Base-by-base conservation (phyloP, 2,113 vertebrate species). In the Bagarius yarrelli region DNA sequence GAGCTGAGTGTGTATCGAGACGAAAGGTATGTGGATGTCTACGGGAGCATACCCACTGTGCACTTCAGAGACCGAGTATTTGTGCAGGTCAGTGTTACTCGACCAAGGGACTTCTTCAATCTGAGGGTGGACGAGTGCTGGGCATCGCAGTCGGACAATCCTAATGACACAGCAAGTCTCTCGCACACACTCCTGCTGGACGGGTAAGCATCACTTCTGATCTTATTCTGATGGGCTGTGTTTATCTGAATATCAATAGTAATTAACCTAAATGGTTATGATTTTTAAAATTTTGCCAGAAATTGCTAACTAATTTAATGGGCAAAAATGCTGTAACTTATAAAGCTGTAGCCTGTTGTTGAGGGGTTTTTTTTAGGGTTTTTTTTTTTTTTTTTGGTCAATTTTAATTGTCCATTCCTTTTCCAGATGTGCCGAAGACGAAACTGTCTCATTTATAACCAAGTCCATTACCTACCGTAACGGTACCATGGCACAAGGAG, bases 51-150 rank as follows among this genome's bases (percentile, higher is more conserved):
- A 8, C 92, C 93, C 11, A 87, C 84, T 18, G 85, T 94, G 4
- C 90, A 91, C 18, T 91, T 93, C 3, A 5, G 86, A 30, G 87
- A 91, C 78, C 87, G 87, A 85, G 91, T 93, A n/a, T 92, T 86
- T 5, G 89, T 94, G 0, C 91, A 92, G 89, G 83, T 93, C 79
- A 55, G 71, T 0, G 89, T 92, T 55, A 86, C 81, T 0, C 87
- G 90, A 64, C 92, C 91, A 1, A 87, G 82, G 30, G 91, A 90
- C 16, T 89, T 89, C 76, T 94, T 94, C 80, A 79, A 87, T 55
- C 84, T 94, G 13, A 87, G 73, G 19, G 30, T 94, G 1, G 83
- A 89, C 2, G 87, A 93, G 80, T 94, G 93, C 14, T 94, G 93
- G 93, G 92, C 91, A 77, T 89, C 91, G 0, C 91, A 90, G 87